Base-by-base conservation (phyloP, 2,888 invertebrate species). In the Coenonympha arcania region DNA sequence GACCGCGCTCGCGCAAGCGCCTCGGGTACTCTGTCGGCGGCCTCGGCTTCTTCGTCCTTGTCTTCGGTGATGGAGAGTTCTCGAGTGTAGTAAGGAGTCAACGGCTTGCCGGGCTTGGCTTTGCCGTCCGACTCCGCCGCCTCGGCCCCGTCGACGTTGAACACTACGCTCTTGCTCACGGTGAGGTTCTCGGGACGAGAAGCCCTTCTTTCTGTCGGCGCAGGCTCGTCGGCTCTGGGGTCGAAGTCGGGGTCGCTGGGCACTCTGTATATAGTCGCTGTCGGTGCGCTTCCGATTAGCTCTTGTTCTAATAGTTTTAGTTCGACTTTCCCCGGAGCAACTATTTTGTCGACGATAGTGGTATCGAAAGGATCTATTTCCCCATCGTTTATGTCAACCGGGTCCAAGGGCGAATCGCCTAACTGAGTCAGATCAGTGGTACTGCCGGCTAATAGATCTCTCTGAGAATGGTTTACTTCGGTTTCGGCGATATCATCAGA, bases 301-400 rank as follows among this genome's bases (percentile, higher is more conserved):
- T 95, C 94, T 66, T 91, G 89, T 74, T 94, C 95, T 33, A 95
- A 77, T 62, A 92, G 89, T 69, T 93, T 93, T 2, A 95, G 71
- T 76, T 95, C 95, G 4, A 92, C 89, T 73, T 90, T 91, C 30
- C 94, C 94, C 0, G 94, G 93, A 47, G 91, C 90, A 36, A 91
- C 89, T 26, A 92, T 88, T 45, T 88, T 88, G 63, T 90, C 90
- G 2, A 94, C 90, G 24, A 90, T 89, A 0, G 95, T 94, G 0
- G 95, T 95, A 67, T 95, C 95, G 64, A 96, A 95, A 0, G 95
- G 95, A 80, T 95, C 95, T 46, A 91, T 89, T 45, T 89, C 91
- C 50, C 74, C 71, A 48, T 80, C 75, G 53, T 88, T 88, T 6
- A 89, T 85, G 36, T 86, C 79, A 16, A 88, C 76, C 18, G 93